Conservation (phyloP, 2,113 vertebrate genomes). For the Girardinichthys multiradiatus region DNA sequence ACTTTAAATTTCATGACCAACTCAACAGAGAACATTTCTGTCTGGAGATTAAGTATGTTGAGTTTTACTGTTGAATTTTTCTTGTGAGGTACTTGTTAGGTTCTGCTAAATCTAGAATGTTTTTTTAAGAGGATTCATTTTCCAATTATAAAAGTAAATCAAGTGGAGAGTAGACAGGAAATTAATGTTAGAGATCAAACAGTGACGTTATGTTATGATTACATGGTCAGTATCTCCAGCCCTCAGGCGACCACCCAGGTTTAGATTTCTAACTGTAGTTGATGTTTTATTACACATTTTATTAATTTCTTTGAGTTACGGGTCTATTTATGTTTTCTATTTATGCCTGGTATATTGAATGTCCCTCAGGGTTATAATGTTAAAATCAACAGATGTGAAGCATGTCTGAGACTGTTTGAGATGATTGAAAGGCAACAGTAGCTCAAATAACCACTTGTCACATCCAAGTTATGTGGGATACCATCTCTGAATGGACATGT, state of each 20-base stretch:
- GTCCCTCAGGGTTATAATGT: not conserved
- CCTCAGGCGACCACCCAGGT: not conserved
- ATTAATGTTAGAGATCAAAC: constrained; percentile 2
- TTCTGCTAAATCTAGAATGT: not conserved
- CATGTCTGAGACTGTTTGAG: too few species aligned
- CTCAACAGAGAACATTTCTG: too few species aligned
- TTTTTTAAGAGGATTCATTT: not conserved
- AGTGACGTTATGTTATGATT: not conserved
- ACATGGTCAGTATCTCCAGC: not conserved
- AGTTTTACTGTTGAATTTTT: not conserved
- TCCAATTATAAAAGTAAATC: constrained; percentile 8
- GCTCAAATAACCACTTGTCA: too few species aligned
- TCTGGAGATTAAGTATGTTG: not conserved
- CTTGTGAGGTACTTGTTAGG: not conserved
- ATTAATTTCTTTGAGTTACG: too few species aligned
- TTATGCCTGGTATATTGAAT: not conserved
- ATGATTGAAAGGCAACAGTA: too few species aligned
- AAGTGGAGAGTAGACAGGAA: constrained; percentile 9
- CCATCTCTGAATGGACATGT: too few species aligned
- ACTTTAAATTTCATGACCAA: too few species aligned
- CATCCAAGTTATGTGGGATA: too few species aligned
- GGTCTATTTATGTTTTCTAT: not conserved
- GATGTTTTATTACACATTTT: not conserved
- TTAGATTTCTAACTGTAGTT: not conserved
- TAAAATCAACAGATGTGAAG: not conserved